Conservation (phyloP, 2,888 invertebrate genomes). For the Athalia cordata region DNA sequence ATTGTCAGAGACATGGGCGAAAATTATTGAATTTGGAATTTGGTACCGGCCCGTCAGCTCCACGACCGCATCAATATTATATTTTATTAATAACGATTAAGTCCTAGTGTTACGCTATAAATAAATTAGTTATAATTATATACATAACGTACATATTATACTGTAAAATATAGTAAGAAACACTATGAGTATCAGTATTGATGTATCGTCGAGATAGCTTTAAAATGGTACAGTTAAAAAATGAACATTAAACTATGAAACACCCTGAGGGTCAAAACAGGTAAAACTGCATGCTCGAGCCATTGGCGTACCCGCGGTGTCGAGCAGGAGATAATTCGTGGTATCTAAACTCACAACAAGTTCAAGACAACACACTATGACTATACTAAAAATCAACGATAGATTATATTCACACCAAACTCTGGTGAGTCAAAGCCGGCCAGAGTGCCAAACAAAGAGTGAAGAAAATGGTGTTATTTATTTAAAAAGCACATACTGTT, state of each 20-base stretch:
- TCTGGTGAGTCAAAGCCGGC: neutral
- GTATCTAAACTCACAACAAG: too few species aligned
- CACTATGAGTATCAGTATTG: conserved; percentile 48
- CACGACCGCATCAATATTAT: conserved; percentile 67
- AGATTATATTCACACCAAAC: neutral
- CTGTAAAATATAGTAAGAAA: conserved; percentile 52
- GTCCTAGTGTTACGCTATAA: conserved; percentile 56
- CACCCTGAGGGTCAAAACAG: too few species aligned
- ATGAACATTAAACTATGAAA: neutral
- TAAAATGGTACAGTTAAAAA: conserved; percentile 37
- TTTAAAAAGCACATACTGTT: neutral
- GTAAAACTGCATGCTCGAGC: too few species aligned
- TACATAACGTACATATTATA: conserved; percentile 31
- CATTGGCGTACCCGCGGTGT: too few species aligned
- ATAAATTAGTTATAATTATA: conserved; percentile 27
- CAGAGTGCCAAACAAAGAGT: too few species aligned
- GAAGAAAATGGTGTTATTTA: conserved; percentile 1
- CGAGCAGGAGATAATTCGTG: too few species aligned
- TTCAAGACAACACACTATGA: neutral
- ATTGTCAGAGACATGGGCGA: conserved; percentile 6
- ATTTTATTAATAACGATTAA: conserved; percentile 69
- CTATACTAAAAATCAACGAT: neutral
- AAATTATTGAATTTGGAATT: conserved; percentile 20
- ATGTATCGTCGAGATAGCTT: conserved; percentile 46
- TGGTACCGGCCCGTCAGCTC: conserved; percentile 43